Evolutionary conservation across 2,888 invertebrate genomes (phyloP), one percentile per base, ranked within the genome.

Genomic region (Pedicia rivosa): DNA sequence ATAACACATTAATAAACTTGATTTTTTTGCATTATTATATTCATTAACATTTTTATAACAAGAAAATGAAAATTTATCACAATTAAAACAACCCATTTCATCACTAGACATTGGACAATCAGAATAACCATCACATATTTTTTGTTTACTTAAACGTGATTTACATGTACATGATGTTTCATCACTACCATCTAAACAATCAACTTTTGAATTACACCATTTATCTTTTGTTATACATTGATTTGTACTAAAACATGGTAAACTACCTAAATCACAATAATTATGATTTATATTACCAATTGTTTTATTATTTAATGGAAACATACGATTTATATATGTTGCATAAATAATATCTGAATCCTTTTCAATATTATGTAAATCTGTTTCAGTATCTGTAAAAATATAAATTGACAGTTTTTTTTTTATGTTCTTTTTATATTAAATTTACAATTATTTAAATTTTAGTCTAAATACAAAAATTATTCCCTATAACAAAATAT

Each of bases 61-160:
- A 44, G 74, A 82, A 48, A 78, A 80, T 42, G 66, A 66, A 32
- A 66, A 56, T 28, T 62, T 60, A 13, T 62, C 63, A 47, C 86
- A 87, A 39, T 83, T 81, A 51, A 72, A 73, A 53, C 86, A 87
- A 14, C 74, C 79, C 48, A 75, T 59, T 62, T 87, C 86, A 49
- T 86, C 86, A 62, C 81, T 82, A 14, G 76, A 80, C 47, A 71
- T 68, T 0, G 84, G 86, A 54, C 84, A 87, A 51, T 87, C 87
- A 32, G 73, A 71, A 50, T 78, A 83, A 12, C 81, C 82, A 55
- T 88, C 88, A 50, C 88, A 88, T 1, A 75, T 54, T 44, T 79
- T 68, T 3, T 68, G 62, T 31, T 63, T 61, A 12, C 69, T 67
- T 9, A 87, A 66, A 39, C 82, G 68, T n/a, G 73, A 64, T 40